These are phyloP conservation scores for Melanotaenia boesemani DNA, from an alignment of 2,797 vertebrate genomes.

Conservation along the genomic window DNA sequence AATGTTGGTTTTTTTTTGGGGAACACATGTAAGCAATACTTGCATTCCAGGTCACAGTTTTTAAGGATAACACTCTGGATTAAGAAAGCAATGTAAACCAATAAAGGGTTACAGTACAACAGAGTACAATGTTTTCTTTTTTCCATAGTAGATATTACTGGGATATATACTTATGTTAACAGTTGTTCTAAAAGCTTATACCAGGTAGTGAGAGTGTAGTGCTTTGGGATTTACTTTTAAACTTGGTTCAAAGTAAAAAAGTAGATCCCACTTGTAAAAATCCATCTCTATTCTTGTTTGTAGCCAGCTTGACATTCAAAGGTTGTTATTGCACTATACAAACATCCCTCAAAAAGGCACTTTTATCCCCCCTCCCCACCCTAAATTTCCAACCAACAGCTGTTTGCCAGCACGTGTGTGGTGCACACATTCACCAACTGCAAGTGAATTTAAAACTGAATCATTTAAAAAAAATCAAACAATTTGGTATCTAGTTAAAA, in stretches of 20 bases:
- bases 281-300: conserved; percentile 67
- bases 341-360: conserved; percentile 86
- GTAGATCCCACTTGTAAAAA: conserved; percentile 67
- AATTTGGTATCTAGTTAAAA: conserved; percentile 77
- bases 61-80: conserved; percentile 81
- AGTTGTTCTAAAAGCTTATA: conserved; percentile 85
- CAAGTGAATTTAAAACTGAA: conserved; percentile 71
- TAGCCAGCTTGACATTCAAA: conserved; percentile 80
- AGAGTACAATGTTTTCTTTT: conserved; percentile 73
- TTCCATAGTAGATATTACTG: conserved; percentile 75
- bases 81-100: conserved; percentile 81
- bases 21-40: conserved; percentile 79
- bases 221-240: conserved; percentile 72
- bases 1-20: conserved; percentile 76
- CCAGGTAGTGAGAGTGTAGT: conserved; percentile 83
- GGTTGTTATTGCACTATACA: conserved; percentile 86
- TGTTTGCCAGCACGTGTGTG: conserved; percentile 53
- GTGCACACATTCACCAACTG: conserved; percentile 53
- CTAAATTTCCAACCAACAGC: conserved; percentile 56
- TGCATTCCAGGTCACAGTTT: conserved; percentile 87
- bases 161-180: conserved; percentile 75
- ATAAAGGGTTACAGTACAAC: conserved; percentile 79
- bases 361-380: conserved; percentile 68
- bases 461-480: conserved; percentile 59
- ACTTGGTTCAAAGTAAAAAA: conserved; percentile 68